Evolutionary conservation across 2,888 invertebrate genomes (phyloP).

Genomic region (Himalopsyche tibetana): DNA sequence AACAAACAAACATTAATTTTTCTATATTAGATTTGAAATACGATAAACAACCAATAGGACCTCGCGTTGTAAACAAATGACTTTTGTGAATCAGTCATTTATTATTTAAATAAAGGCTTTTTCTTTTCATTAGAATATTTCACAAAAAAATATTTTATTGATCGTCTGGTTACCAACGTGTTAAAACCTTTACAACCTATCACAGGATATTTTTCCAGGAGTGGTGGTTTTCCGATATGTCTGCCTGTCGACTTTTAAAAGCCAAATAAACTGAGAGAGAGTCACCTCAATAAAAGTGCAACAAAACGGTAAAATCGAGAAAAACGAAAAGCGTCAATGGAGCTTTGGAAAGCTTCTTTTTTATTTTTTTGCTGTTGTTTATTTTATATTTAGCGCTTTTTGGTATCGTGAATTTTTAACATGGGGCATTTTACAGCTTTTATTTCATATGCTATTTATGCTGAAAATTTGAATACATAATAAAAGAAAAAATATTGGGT

Average conservation of each 20-base stretch:
- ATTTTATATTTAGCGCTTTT: neutral
- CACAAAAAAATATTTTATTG: neutral
- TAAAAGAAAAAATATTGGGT: too few species aligned
- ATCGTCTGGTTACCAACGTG: neutral
- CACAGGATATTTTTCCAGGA: slow-evolving; percentile 58
- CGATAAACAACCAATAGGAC: too few species aligned
- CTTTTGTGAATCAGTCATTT: too few species aligned
- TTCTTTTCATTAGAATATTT: too few species aligned
- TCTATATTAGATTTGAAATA: too few species aligned
- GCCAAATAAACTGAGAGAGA: neutral
- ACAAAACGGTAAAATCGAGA: neutral
- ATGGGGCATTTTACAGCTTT: neutral
- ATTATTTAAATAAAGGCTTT: too few species aligned
- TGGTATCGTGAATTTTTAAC: neutral
- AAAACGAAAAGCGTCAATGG: neutral
- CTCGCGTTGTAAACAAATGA: too few species aligned
- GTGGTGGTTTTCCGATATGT: slow-evolving; percentile 62
- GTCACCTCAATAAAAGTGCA: slow-evolving; percentile 9
- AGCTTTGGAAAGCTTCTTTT: neutral
- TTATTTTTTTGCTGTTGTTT: neutral
- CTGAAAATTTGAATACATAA: too few species aligned
- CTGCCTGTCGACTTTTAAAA: slow-evolving; percentile 44
- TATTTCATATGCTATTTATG: too few species aligned
- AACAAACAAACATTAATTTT: too few species aligned
- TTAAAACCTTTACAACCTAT: slow-evolving; percentile 62